Percentiles rank a stretch among this genome's conserved stretches.
Conservation (phyloP, 2,888 invertebrate genomes). For the Pheosia gnoma region DNA sequence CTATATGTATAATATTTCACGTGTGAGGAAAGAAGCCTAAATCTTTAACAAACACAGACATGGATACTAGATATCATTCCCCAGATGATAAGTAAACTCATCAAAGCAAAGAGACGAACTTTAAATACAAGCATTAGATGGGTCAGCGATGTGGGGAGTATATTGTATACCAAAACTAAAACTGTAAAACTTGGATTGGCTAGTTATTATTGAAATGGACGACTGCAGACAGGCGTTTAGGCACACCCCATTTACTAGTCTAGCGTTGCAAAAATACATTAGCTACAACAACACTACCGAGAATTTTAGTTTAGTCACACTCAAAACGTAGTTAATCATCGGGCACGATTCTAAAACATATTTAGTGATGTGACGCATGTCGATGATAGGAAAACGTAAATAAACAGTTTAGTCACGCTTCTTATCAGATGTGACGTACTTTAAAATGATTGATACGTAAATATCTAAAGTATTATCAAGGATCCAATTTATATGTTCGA, state of each 20-base stretch:
- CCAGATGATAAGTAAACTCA: too few species aligned
- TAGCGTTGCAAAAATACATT: constrained; percentile 3
- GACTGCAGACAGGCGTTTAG: constrained; percentile 5
- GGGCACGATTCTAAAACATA: constrained; percentile 30
- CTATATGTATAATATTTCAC: too few species aligned
- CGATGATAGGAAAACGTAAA: constrained; percentile 13
- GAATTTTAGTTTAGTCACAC: constrained; percentile 37
- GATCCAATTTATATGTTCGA: too few species aligned
- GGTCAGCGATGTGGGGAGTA: not conserved
- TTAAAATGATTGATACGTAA: too few species aligned
- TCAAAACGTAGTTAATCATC: constrained; percentile 11
- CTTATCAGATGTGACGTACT: not conserved
- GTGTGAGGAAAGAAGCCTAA: too few species aligned
- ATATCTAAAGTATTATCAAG: too few species aligned
- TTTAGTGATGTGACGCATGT: constrained; percentile 21
- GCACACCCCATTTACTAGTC: not conserved
- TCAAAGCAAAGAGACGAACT: too few species aligned
- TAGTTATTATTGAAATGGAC: constrained; percentile 1
- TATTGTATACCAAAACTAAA: not conserved
- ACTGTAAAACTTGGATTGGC: not conserved
- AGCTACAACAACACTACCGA: constrained; percentile 27
- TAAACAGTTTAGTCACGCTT: constrained; percentile 13
- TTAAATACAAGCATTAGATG: too few species aligned
- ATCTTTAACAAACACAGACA: too few species aligned
- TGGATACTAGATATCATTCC: too few species aligned